Evolutionary conservation across 2,113 vertebrate genomes (phyloP).

Genomic region (Theropithecus gelada): DNA sequence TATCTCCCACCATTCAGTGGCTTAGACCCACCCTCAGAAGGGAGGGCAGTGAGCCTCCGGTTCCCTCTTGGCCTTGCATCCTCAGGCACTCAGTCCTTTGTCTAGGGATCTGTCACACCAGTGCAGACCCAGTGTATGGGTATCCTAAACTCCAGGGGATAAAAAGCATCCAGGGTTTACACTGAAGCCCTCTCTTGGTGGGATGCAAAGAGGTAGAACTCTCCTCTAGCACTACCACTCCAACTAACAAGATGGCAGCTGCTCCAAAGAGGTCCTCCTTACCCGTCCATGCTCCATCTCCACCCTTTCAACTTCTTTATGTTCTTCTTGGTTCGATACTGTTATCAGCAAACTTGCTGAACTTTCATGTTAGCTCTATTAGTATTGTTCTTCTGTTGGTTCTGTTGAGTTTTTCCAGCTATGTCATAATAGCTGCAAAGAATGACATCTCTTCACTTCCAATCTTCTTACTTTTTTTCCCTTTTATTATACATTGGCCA

Average conservation of each 20-base stretch:
- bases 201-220: background rate
- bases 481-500: background rate
- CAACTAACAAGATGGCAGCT: background rate
- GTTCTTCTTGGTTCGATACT: background rate
- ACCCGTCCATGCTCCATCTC: background rate
- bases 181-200: background rate
- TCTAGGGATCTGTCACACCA: background rate
- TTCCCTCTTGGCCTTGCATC: background rate
- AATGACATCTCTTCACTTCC: background rate
- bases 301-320: background rate
- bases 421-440: background rate
- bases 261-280: background rate
- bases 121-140: background rate
- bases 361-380: background rate
- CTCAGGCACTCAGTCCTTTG: background rate
- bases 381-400: background rate
- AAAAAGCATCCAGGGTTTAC: background rate
- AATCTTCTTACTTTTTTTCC: background rate
- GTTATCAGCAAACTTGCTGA: background rate
- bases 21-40: background rate
- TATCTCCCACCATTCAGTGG: background rate
- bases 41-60: background rate
- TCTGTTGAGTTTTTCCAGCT: background rate
- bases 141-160: background rate
- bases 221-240: background rate